phyloP scores from a whole-genome alignment of 2,113 vertebrate genomes.

The Eulemur macaco region DNA sequence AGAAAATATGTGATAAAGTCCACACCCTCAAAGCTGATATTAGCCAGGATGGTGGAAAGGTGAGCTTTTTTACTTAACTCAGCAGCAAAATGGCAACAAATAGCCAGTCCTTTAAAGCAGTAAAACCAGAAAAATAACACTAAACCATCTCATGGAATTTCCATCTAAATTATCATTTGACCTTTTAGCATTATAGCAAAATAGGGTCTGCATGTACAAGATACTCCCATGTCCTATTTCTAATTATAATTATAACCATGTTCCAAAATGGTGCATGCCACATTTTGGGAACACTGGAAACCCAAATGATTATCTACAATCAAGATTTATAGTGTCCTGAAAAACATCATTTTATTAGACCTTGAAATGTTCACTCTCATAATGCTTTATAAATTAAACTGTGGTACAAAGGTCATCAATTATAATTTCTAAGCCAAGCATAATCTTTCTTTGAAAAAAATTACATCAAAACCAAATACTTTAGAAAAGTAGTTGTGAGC shows the following conservation, averaged over 20 bases:
- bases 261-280: not conserved
- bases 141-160: conserved; percentile 13
- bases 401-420: conserved; percentile 16
- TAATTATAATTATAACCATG: not conserved
- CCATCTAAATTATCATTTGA: conserved; percentile 25
- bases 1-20: not conserved
- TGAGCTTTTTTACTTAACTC: not conserved
- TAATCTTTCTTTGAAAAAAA: conserved; percentile 43
- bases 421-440: conserved; percentile 15
- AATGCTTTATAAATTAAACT: conserved; percentile 53
- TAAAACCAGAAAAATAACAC: conserved; percentile 19
- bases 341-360: conserved; percentile 39
- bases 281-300: conserved; percentile 18
- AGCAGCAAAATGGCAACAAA: not conserved
- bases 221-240: not conserved
- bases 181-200: conserved; percentile 14
- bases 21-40: not conserved
- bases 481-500: not conserved
- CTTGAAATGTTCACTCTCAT: conserved; percentile 1
- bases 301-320: not conserved
- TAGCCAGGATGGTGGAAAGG: not conserved
- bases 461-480: conserved; percentile 33
- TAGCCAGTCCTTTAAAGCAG: not conserved
- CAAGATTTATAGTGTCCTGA: not conserved
- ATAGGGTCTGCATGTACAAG: not conserved